phyloP scores from a whole-genome alignment of 2,888 invertebrate genomes.

The Atherix ibis region DNA sequence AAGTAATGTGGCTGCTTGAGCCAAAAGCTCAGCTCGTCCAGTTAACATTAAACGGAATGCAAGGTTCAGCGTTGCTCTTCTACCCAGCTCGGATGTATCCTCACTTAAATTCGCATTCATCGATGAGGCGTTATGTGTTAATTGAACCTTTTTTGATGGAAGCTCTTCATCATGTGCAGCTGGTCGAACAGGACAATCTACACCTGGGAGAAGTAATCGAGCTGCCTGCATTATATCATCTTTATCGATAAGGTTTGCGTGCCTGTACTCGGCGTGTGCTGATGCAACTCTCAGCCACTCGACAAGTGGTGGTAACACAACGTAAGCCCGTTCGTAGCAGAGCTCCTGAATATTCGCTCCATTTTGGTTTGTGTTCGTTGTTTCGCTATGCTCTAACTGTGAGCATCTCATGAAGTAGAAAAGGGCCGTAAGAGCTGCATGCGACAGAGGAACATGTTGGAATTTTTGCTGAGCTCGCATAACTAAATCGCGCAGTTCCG shows the following conservation, averaged over 20 bases:
- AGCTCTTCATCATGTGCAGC: slow-evolving; percentile 43
- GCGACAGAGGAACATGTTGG: slow-evolving; percentile 35
- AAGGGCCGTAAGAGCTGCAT: slow-evolving; percentile 59
- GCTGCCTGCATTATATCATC: slow-evolving; percentile 85
- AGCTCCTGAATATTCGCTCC: slow-evolving; percentile 44
- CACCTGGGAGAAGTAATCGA: slow-evolving; percentile 66
- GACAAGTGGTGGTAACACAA: slow-evolving; percentile 75
- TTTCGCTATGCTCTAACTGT: slow-evolving; percentile 55
- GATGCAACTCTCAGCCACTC: slow-evolving; percentile 77
- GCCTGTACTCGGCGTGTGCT: slow-evolving; percentile 68
- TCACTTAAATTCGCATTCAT: slow-evolving; percentile 19
- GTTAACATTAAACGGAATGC: slow-evolving; percentile 68
- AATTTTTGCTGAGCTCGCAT: slow-evolving; percentile 40
- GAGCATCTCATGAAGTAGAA: slow-evolving; percentile 90
- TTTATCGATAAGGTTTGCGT: slow-evolving; percentile 59
- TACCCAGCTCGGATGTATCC: slow-evolving; percentile 39
- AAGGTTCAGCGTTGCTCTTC: slow-evolving; percentile 50
- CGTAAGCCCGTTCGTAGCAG: slow-evolving; percentile 75
- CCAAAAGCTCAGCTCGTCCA: slow-evolving; percentile 63
- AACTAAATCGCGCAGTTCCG: slow-evolving; percentile 61
- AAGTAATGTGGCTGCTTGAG: slow-evolving; percentile 58
- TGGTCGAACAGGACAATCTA: slow-evolving; percentile 72
- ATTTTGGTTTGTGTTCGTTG: slow-evolving; percentile 28
- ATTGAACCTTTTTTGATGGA: slow-evolving; percentile 27
- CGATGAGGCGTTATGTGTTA: slow-evolving; percentile 14